Evolutionary conservation across 2,888 invertebrate genomes (phyloP), one percentile per base, ranked within the genome.

Genomic region (Acrobasis consociella): DNA sequence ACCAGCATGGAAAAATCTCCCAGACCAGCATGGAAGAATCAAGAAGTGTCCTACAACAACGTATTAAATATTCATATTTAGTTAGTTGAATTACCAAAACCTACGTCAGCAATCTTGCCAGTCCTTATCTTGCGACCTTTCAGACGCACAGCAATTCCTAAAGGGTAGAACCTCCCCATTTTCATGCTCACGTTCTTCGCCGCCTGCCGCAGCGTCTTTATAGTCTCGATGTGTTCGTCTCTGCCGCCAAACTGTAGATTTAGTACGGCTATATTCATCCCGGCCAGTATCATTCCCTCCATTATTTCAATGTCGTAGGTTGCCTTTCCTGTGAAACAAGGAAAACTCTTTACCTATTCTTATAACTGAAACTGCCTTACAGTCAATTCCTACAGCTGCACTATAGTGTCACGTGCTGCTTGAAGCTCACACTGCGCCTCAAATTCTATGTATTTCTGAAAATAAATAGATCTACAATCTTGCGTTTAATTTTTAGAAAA

Each of bases 81-180:
- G 7, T 31, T 39, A 5, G 5, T 42, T n/a, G 46, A 31, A 37
- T 1, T 1, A 42, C 11, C 3, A 10, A 58, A 66, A 87, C 94
- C 82, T 91, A 97, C 97, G 60, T 96, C 96, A 80, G 95, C 94
- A 67, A 98, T 92, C 17, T 95, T 91, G 42, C 98, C 98, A 22
- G 97, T 98, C 72, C 97, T 94, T 69, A 99, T 98, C 86, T 98
- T 98, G 0, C 97, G 96, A 2, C 98, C 98, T 73, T 96, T 95
- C 0, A 98, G 95, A 72, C 96, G 96, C 46, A 97, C 89, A 49
- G 97, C 98, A 71, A 99, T 96, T 1, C 96, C 97, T n/a, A 98
- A 88, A 0, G 97, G 96, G 73, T 93, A 94, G 58, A 90, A 91
- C 64, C 94, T 93, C 0, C 94, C 95, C 66, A 94, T 86, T 59